Percentiles rank a stretch among this genome's conserved stretches.
These are phyloP conservation scores for Zosterops hypoxanthus DNA, from an alignment of 2,113 vertebrate genomes.

Conservation along the genomic window DNA sequence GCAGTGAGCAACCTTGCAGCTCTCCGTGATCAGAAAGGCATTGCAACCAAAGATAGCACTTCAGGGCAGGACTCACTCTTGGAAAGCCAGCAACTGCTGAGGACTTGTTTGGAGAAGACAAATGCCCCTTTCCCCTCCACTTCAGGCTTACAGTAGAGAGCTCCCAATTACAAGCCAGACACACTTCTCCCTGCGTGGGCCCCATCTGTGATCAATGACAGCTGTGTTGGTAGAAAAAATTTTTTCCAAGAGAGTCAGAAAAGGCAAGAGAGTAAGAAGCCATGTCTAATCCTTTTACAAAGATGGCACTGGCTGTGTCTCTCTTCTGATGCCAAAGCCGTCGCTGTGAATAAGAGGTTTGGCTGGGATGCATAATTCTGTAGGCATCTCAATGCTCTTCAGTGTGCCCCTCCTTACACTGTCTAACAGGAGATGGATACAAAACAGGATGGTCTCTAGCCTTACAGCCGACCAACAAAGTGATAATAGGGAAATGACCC, in stretches of 20 bases:
- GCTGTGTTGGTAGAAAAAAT: not conserved
- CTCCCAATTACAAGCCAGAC: not conserved
- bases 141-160: not conserved
- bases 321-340: not conserved
- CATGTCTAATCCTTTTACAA: constrained; percentile 33
- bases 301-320: not conserved
- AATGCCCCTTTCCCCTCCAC: not conserved
- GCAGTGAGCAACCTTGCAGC: not conserved
- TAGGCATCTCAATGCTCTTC: not conserved
- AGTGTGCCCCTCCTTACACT: not conserved
- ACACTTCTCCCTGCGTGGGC: not conserved
- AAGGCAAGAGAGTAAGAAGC: constrained; percentile 15
- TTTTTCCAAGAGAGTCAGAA: not conserved
- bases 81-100: not conserved
- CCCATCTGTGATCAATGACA: constrained; percentile 5
- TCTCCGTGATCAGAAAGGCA: not conserved
- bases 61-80: not conserved
- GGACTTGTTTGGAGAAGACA: not conserved
- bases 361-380: not conserved
- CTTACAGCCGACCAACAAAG: not conserved
- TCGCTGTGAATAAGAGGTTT: not conserved
- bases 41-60: not conserved
- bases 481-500: not conserved
- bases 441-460: not conserved
- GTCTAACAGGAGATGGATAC: not conserved